Evolutionary conservation across 1,140 invertebrate genomes (phyloP).

Genomic region (Magallana ariakensis): DNA sequence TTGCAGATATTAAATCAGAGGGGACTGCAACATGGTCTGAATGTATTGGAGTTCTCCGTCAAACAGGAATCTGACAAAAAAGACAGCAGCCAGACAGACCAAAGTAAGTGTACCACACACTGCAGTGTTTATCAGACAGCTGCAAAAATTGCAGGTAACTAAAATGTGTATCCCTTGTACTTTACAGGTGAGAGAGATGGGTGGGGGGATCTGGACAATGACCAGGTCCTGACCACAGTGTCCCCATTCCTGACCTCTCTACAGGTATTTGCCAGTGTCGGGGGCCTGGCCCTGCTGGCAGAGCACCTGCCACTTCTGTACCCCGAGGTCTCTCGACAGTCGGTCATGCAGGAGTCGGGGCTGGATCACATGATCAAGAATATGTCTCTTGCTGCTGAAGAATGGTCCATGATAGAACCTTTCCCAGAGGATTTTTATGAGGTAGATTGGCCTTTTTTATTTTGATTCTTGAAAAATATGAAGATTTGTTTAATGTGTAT

Average conservation of each 20-base stretch:
- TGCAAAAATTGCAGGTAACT: not conserved
- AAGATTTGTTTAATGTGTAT: too few species aligned
- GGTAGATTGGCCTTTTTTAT: slow-evolving; percentile 69
- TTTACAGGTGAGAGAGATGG: slow-evolving; percentile 47
- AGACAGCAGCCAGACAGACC: not conserved
- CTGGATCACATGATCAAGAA: slow-evolving; percentile 41
- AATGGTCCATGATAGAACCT: slow-evolving; percentile 90
- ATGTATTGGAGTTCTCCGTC: slow-evolving; percentile 79
- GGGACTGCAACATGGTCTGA: slow-evolving; percentile 82
- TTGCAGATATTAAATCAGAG: slow-evolving; percentile 82
- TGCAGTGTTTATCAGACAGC: not conserved
- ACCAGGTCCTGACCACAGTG: slow-evolving; percentile 65
- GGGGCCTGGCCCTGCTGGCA: slow-evolving; percentile 92
- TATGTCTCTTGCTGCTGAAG: slow-evolving; percentile 77
- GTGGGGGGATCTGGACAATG: slow-evolving; percentile 61
- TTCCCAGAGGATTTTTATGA: slow-evolving; percentile 86
- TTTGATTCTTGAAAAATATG: too few species aligned
- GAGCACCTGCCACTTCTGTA: slow-evolving; percentile 92
- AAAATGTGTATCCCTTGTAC: not conserved
- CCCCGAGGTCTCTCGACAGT: slow-evolving; percentile 84
- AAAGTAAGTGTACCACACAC: not conserved
- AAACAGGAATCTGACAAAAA: slow-evolving; percentile 51
- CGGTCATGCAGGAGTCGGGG: slow-evolving; percentile 17
- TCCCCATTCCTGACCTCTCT: slow-evolving; percentile 84
- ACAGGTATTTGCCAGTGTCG: slow-evolving; percentile 90